These are phyloP conservation scores for Agrotis ipsilon DNA, from an alignment of 2,888 invertebrate species.

Conservation along the genomic window DNA sequence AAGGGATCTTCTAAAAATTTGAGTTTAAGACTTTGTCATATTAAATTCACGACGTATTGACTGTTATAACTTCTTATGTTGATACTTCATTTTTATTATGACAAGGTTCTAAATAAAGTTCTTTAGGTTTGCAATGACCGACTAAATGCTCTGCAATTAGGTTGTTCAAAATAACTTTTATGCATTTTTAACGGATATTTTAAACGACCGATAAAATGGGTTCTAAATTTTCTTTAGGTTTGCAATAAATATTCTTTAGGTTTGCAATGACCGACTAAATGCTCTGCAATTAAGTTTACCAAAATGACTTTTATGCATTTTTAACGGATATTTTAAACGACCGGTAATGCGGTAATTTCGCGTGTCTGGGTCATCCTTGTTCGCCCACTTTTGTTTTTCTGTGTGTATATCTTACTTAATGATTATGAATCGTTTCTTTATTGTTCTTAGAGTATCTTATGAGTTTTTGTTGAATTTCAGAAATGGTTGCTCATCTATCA, in stretches of 20 bases:
- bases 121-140: not conserved
- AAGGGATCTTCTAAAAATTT: not conserved
- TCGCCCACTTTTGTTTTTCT: constrained; percentile 45
- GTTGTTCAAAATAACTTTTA: constrained; percentile 36
- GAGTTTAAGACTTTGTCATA: too few relatives aligned
- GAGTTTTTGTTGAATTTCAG: not conserved
- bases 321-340: constrained; percentile 31
- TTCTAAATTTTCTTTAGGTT: too few relatives aligned
- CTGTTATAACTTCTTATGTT: too few relatives aligned
- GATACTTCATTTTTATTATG: not conserved
- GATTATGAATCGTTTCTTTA: constrained; percentile 31
- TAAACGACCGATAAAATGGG: constrained; percentile 41
- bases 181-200: constrained; percentile 28
- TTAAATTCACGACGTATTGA: too few relatives aligned
- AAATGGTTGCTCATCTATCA: not conserved
- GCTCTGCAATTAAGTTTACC: constrained; percentile 19
- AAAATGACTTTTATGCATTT: constrained; percentile 37
- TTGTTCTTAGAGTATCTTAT: constrained; percentile 1
- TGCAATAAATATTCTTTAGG: not conserved
- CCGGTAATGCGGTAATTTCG: constrained; percentile 48
- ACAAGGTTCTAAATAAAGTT: not conserved
- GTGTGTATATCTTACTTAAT: constrained; percentile 29
- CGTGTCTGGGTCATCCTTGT: constrained; percentile 48
- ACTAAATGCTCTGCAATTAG: constrained; percentile 15
- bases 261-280: not conserved